Percentiles rank a stretch among this genome's conserved stretches.
Conservation (phyloP, 2,888 invertebrate genomes). For the Rotaria magnacalcarata region DNA sequence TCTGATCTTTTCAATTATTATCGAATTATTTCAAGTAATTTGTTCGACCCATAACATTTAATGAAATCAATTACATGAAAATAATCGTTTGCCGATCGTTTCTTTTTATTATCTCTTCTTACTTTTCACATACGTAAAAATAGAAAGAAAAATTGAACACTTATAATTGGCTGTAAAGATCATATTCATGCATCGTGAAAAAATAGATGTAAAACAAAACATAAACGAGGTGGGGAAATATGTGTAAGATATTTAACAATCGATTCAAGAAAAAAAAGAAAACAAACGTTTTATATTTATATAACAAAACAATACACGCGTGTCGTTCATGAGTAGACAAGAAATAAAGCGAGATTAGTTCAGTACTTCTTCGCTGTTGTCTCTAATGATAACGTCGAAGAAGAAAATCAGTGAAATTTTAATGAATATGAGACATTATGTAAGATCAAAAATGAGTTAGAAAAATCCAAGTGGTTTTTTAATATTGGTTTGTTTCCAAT, state of each 20-base stretch:
- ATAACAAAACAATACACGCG: not conserved
- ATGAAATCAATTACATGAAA: no score
- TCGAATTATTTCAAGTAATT: no score
- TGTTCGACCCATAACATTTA: no score
- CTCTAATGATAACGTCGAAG: not conserved
- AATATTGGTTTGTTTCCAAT: conserved; percentile 83
- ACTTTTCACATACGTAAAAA: not conserved
- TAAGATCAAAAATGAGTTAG: conserved; percentile 57
- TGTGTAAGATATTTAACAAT: not conserved
- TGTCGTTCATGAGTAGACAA: not conserved
- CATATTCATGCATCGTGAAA: conserved; percentile 11
- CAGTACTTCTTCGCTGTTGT: not conserved
- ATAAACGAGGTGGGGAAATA: not conserved
- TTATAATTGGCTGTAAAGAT: not conserved
- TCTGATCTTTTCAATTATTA: no score
- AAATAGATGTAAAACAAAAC: conserved; percentile 8
- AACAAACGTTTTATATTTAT: not conserved
- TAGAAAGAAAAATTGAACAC: not conserved
- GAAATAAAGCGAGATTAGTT: not conserved
- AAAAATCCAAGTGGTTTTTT: conserved; percentile 85
- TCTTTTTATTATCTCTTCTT: not conserved
- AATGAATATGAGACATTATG: not conserved
- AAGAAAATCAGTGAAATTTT: not conserved
- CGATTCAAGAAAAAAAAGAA: not conserved
- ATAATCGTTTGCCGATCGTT: no score